These are phyloP conservation scores for Eupithecia subumbrata DNA, from an alignment of 2,888 invertebrate species.

Conservation along the genomic window DNA sequence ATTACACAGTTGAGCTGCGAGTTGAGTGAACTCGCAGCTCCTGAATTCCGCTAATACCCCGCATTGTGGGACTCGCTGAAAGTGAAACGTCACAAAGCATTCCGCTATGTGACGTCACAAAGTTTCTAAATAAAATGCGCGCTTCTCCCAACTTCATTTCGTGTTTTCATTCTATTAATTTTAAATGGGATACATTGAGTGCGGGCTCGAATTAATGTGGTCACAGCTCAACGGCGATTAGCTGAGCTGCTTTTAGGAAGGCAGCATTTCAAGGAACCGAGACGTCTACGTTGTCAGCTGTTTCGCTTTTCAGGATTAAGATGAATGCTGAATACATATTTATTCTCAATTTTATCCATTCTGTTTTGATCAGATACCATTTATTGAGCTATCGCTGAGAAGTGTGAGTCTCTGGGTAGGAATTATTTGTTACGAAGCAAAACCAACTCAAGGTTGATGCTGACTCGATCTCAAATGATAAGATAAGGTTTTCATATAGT, in stretches of 20 bases:
- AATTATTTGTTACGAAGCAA: background rate
- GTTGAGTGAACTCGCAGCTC: slow-evolving; percentile 13
- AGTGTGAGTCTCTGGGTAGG: background rate
- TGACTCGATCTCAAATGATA: background rate
- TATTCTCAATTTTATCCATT: background rate
- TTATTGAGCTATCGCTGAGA: background rate
- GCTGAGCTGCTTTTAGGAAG: background rate
- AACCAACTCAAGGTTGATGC: background rate
- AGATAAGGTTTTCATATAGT: background rate
- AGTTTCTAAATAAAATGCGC: slow-evolving; percentile 48
- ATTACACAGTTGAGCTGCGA: slow-evolving; percentile 2
- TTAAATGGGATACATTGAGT: slow-evolving; percentile 74
- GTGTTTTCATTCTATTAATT: slow-evolving; percentile 66
- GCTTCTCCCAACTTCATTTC: slow-evolving; percentile 49
- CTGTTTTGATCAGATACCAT: background rate
- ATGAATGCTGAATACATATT: background rate
- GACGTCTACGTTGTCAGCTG: background rate
- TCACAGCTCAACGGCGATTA: slow-evolving; percentile 34
- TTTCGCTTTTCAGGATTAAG: background rate
- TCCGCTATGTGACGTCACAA: slow-evolving; percentile 36
- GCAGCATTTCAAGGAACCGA: background rate
- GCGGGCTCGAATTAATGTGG: slow-evolving; percentile 72
- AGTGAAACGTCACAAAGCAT: slow-evolving; percentile 46
- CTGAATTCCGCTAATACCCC: slow-evolving; percentile 47
- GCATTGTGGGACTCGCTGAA: slow-evolving; percentile 47